phyloP scores from a whole-genome alignment of 2,888 invertebrate species.

The Drosophila mercatorum region DNA sequence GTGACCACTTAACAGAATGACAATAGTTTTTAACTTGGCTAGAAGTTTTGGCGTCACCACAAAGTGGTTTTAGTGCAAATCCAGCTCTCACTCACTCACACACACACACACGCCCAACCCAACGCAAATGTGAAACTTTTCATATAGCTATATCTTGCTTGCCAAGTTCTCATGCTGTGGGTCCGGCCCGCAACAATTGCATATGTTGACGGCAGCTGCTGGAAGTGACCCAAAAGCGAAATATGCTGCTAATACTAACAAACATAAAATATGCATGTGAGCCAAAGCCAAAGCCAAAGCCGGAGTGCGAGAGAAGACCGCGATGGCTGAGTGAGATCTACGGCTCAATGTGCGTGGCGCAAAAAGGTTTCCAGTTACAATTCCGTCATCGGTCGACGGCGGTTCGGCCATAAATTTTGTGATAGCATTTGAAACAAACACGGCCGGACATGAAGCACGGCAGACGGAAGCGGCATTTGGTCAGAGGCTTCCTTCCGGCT shows the following conservation, averaged over 20 bases:
- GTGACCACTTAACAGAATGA: slow-evolving; percentile 81
- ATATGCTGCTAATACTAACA: slow-evolving; percentile 73
- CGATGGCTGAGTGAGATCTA: neutral
- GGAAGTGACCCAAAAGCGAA: slow-evolving; percentile 73
- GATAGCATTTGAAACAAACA: slow-evolving; percentile 43
- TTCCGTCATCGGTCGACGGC: slow-evolving; percentile 35
- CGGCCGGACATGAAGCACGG: slow-evolving; percentile 46
- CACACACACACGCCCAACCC: slow-evolving; percentile 4
- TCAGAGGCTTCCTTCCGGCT: slow-evolving; percentile 71
- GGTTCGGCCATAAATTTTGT: slow-evolving; percentile 50
- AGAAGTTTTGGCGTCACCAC: slow-evolving; percentile 81
- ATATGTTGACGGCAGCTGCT: slow-evolving; percentile 67
- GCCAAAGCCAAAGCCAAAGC: slow-evolving; percentile 12
- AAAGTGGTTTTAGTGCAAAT: slow-evolving; percentile 80
- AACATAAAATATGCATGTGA: slow-evolving; percentile 75
- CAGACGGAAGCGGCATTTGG: slow-evolving; percentile 71
- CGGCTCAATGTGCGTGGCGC: slow-evolving; percentile 46
- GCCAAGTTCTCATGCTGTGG: slow-evolving; percentile 60
- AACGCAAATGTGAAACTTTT: slow-evolving; percentile 49
- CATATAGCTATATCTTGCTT: slow-evolving; percentile 47
- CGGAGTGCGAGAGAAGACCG: slow-evolving; percentile 1
- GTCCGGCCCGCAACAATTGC: slow-evolving; percentile 61
- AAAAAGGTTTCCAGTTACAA: slow-evolving; percentile 46
- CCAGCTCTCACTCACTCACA: slow-evolving; percentile 32
- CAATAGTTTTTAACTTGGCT: slow-evolving; percentile 81